These are phyloP conservation scores for Episyrphus balteatus DNA, from an alignment of 1,140 invertebrate species.

Conservation along the genomic window DNA sequence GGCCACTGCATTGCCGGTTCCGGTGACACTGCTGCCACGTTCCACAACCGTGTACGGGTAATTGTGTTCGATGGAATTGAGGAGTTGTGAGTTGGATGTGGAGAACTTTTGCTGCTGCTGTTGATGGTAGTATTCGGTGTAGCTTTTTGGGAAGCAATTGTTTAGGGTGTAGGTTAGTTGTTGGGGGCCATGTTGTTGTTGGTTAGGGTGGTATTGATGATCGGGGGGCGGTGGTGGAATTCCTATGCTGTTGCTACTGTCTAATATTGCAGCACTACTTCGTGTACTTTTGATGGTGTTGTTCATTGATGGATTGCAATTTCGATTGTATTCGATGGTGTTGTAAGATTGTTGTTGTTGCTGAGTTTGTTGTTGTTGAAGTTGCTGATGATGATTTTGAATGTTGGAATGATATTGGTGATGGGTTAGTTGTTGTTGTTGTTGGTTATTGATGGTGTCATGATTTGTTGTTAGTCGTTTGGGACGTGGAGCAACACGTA, in stretches of 20 bases:
- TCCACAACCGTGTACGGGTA: constrained; percentile 22
- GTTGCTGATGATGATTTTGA: constrained; percentile 14
- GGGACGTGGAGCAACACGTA: constrained; percentile 26
- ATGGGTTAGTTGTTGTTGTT: constrained; percentile 9
- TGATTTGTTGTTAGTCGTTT: constrained; percentile 19
- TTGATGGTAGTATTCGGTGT: constrained; percentile 24
- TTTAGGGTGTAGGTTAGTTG: constrained; percentile 23
- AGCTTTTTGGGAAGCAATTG: constrained; percentile 28
- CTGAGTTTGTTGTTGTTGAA: constrained; percentile 7
- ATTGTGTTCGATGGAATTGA: constrained; percentile 22
- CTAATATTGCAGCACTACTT: constrained; percentile 3
- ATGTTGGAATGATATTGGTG: not conserved
- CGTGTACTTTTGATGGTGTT: constrained; percentile 2
- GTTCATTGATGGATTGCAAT: not conserved
- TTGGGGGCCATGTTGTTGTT: constrained; percentile 11
- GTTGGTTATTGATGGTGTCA: constrained; percentile 21
- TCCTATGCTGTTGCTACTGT: not conserved
- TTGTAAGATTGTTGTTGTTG: constrained; percentile 17
- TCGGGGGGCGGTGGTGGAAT: constrained; percentile 1
- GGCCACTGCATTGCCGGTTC: constrained; percentile 2
- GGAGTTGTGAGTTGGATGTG: constrained; percentile 13
- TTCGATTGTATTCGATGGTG: constrained; percentile 23
- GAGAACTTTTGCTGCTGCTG: constrained; percentile 19
- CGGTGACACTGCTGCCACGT: constrained; percentile 7
- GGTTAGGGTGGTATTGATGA: constrained; percentile 2